Conservation (phyloP, 1,140 invertebrate species). For the Leptinotarsa texana region DNA sequence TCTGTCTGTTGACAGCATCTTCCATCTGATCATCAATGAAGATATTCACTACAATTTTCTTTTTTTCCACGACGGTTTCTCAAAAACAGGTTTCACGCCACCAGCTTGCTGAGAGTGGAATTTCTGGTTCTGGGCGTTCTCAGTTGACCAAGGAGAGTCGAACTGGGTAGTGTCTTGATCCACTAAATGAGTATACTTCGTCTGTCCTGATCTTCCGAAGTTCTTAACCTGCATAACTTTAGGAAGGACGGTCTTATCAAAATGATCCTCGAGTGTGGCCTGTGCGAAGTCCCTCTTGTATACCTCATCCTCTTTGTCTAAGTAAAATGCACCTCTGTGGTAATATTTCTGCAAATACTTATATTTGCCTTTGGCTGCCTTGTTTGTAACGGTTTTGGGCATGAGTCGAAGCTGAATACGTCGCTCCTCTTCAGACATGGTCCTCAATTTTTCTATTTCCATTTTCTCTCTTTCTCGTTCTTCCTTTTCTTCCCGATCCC, state of each 20-base stretch:
- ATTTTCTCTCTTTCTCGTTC: constrained; percentile 81
- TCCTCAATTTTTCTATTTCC: constrained; percentile 89
- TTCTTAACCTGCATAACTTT: constrained; percentile 99
- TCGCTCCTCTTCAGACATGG: constrained; percentile 96
- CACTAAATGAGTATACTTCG: constrained; percentile 98
- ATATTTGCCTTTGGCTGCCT: constrained; percentile 97
- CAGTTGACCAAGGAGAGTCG: constrained; percentile 94
- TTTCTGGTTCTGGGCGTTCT: constrained; percentile 87
- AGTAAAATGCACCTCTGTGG: constrained; percentile 95
- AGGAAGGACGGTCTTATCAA: constrained; percentile 97
- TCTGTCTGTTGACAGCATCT: constrained; percentile 33
- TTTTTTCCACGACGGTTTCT: constrained; percentile 79
- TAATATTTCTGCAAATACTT: constrained; percentile 99
- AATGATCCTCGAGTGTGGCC: constrained; percentile 97
- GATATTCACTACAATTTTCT: constrained; percentile 53
- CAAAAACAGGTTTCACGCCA: constrained; percentile 95
- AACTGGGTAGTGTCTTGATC: constrained; percentile 99
- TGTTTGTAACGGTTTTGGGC: constrained; percentile 93
- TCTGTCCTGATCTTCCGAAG: constrained; percentile 96
- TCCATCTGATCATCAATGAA: constrained; percentile 50
- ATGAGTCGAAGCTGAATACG: constrained; percentile 87
- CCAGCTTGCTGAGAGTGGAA: constrained; percentile 88
- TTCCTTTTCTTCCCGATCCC: constrained; percentile 94
- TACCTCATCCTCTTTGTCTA: constrained; percentile 93
- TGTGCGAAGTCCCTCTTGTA: constrained; percentile 94